Percentiles rank a stretch among this genome's conserved stretches.
Evolutionary conservation across 2,797 vertebrate species (phyloP).

Genomic region (Rhynchonycteris naso): DNA sequence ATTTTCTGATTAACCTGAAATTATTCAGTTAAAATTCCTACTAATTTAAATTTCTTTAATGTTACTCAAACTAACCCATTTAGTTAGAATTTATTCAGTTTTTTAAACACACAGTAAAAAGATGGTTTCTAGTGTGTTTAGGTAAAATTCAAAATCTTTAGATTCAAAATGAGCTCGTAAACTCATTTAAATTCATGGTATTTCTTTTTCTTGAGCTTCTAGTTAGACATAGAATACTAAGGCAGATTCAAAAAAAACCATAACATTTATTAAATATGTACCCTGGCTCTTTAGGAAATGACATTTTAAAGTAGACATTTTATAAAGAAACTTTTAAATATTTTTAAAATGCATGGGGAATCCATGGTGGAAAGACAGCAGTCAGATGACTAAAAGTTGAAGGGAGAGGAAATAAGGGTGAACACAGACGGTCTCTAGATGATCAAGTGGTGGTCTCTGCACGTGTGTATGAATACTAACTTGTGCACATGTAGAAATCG

Average conservation of each 20-base stretch:
- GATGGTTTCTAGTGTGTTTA: neutral
- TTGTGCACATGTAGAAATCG: neutral
- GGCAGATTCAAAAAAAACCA: constrained; percentile 2
- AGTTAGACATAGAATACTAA: neutral
- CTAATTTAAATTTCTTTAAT: constrained; percentile 60
- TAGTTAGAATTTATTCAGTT: constrained; percentile 10
- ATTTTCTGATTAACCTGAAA: constrained; percentile 48
- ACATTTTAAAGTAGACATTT: constrained; percentile 33
- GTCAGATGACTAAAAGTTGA: neutral
- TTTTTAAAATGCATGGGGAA: neutral
- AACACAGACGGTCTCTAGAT: neutral
- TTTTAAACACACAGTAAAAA: neutral
- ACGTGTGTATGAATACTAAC: neutral
- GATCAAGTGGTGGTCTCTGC: neutral
- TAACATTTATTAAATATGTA: constrained; percentile 27
- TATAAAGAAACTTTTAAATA: constrained; percentile 45
- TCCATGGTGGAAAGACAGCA: neutral
- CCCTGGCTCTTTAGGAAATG: constrained; percentile 2
- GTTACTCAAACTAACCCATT: constrained; percentile 28
- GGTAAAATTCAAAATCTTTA: constrained; percentile 51
- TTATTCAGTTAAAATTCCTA: constrained; percentile 48
- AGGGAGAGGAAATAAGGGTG: neutral
- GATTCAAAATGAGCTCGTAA: constrained; percentile 4
- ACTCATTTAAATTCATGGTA: neutral
- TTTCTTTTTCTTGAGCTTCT: neutral